Evolutionary conservation across 2,888 invertebrate species (phyloP), one percentile per base, ranked within the genome.

Genomic region (Drosophila neonasuta): DNA sequence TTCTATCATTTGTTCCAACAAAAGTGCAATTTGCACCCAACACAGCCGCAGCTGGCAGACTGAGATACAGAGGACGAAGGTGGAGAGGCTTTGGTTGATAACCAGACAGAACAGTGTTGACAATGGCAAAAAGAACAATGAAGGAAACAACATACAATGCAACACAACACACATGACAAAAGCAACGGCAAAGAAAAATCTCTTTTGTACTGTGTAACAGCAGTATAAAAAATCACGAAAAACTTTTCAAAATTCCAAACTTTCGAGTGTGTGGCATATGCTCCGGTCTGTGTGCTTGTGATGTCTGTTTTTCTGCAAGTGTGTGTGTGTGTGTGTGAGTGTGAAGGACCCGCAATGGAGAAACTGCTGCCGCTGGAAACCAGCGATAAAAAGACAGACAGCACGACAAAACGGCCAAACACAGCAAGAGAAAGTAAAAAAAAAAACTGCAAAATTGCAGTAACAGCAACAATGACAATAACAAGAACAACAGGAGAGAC

Each of bases 1-100:
- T 82, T 82, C 76, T 73, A 55, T 70, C 79, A 80, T 87, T 86
- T 84, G 86, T 86, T 79, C 69, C 61, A 75, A 87, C 88, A 84
- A 87, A 84, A 86, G 86, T 84, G 88, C 84, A 84, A 84, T 84
- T 84, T 84, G 84, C 84, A 86, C 85, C 81, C 86, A 75, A 74
- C 76, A 87, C 86, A 86, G 68, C 70, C 65, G 66, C 74, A 79
- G 68, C 63, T 75, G 56, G 59, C 52, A 45, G n/a, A 17, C 32
- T 7, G 7, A 0, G 13, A 6, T n/a, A 36, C n/a, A 1, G 34
- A 52, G 61, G 29, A 61, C 13, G 34, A 10, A 13, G 24, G 29
- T 3, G 45, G 3, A 20, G 36, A n/a, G 48, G 24, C 9, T 32
- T 8, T 45, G 49, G 10, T 60, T 67, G 48, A 67, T 74, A 74